Conservation (phyloP, 2,797 vertebrate genomes). For the Setipinna tenuifilis region DNA sequence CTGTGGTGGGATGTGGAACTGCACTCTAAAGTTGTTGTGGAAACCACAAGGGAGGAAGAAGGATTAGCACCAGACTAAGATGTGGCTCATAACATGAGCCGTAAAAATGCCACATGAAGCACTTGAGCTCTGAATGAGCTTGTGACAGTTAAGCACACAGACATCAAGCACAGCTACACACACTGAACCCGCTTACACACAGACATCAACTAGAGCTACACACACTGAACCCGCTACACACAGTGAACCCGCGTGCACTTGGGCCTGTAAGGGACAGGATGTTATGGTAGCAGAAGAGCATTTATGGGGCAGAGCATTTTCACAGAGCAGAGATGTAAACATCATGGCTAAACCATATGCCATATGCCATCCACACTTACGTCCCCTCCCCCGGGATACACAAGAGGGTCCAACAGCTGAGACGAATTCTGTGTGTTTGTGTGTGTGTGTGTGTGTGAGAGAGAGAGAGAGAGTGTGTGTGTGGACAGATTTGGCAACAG, state of each 20-base stretch:
- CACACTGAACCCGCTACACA: too few relatives aligned
- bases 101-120: background rate
- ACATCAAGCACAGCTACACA: background rate
- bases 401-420: background rate
- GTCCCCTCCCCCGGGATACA: background rate
- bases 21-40: background rate
- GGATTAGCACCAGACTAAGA: background rate
- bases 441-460: conserved; percentile 3
- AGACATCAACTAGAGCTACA: background rate
- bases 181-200: too few relatives aligned
- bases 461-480: background rate
- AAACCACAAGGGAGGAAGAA: background rate
- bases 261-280: background rate
- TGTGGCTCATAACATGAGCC: background rate
- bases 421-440: background rate
- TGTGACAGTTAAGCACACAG: background rate
- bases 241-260: too few relatives aligned
- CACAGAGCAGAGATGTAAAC: background rate
- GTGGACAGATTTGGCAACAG: background rate
- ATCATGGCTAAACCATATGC: conserved; percentile 5
- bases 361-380: background rate
- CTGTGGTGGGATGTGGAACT: background rate
- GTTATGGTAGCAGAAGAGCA: background rate
- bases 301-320: background rate
- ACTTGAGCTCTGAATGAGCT: background rate